These are phyloP conservation scores for Alligator sinensis DNA, from an alignment of 2,113 vertebrate species.

Conservation along the genomic window DNA sequence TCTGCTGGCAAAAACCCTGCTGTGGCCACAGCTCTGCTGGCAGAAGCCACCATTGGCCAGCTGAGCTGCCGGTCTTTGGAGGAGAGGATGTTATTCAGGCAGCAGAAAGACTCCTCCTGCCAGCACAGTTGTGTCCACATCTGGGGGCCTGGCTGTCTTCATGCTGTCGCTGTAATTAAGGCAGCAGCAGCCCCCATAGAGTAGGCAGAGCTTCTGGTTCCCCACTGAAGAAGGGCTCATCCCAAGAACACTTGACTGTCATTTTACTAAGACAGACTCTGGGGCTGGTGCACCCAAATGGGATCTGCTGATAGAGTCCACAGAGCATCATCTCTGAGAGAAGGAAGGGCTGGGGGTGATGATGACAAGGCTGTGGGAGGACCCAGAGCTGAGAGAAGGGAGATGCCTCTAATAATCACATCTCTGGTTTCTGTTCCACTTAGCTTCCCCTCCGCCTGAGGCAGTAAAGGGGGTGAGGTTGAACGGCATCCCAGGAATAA, in stretches of 20 bases:
- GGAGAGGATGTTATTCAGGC: too few relatives aligned
- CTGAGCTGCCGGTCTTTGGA: too few relatives aligned
- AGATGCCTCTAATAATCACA: background rate
- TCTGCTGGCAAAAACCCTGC: too few relatives aligned
- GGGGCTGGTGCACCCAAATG: background rate
- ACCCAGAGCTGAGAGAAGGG: background rate
- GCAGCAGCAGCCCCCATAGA: too few relatives aligned
- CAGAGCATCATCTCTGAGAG: background rate
- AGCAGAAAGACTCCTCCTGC: too few relatives aligned
- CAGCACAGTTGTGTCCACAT: too few relatives aligned
- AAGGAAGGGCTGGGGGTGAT: background rate
- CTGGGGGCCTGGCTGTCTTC: too few relatives aligned
- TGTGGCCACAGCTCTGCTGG: too few relatives aligned
- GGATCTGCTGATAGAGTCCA: background rate
- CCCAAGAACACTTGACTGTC: background rate
- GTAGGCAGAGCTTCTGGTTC: background rate
- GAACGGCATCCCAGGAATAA: background rate
- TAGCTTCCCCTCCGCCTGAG: background rate
- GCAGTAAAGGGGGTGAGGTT: background rate
- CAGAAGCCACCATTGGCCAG: too few relatives aligned
- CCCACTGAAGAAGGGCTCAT: background rate
- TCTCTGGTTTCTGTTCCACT: rapidly evolving
- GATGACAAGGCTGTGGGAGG: background rate
- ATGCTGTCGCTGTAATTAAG: too few relatives aligned
- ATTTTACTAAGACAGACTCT: background rate